Percentiles rank a stretch among this genome's conserved stretches.
These are phyloP conservation scores for Pteropus rufus DNA, from an alignment of 2,797 vertebrate species.

Conservation along the genomic window DNA sequence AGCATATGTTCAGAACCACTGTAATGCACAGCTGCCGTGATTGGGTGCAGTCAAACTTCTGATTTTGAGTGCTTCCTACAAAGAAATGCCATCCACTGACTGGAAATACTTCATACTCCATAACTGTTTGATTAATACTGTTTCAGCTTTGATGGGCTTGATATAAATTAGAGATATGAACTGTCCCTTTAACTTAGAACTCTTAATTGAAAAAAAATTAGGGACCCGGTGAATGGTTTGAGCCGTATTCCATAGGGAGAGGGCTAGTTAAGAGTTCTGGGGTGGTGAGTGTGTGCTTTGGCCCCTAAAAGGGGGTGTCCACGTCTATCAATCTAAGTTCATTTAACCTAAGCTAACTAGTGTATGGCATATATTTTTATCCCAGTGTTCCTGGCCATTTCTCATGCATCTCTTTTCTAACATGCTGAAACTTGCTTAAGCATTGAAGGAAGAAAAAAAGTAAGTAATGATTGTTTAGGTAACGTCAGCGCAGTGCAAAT, in stretches of 20 bases:
- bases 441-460: not conserved
- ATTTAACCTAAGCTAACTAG: slow-evolving; percentile 51
- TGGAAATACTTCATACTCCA: not conserved
- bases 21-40: slow-evolving; percentile 14
- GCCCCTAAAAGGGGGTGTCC: not conserved
- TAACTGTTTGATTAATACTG: slow-evolving; percentile 3
- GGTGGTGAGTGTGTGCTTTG: not conserved
- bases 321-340: slow-evolving; percentile 40
- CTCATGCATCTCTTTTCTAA: not conserved
- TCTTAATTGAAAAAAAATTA: slow-evolving; percentile 23
- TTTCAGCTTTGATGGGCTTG: slow-evolving; percentile 6
- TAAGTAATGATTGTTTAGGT: slow-evolving; percentile 54
- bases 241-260: not conserved
- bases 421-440: slow-evolving; percentile 33
- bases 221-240: not conserved
- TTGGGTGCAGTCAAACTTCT: slow-evolving; percentile 36
- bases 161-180: not conserved
- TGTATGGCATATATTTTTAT: not conserved
- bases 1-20: slow-evolving; percentile 48
- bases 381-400: not conserved
- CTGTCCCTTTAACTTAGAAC: slow-evolving; percentile 33
- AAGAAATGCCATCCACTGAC: not conserved
- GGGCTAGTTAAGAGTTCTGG: not conserved
- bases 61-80: slow-evolving; percentile 5
- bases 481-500: slow-evolving; percentile 4